A percentile compares a stretch with the other conserved stretches of the same genome.
These are phyloP conservation scores for Zaprionus tsacasi DNA, from an alignment of 1,140 invertebrate genomes.

Conservation along the genomic window DNA sequence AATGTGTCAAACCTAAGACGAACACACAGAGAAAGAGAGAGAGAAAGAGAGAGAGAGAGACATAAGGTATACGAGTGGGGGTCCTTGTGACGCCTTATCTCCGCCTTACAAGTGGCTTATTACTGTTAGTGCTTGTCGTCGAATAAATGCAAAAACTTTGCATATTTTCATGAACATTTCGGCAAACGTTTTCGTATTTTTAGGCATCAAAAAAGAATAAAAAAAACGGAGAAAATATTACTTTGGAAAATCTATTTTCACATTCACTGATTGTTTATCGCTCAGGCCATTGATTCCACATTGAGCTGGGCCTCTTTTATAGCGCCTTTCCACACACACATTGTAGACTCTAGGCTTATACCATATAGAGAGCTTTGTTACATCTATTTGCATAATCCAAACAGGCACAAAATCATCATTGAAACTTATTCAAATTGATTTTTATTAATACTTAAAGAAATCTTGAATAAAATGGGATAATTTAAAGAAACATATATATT, in stretches of 20 bases:
- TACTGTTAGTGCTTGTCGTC: conserved; percentile 73
- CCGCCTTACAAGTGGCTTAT: conserved; percentile 79
- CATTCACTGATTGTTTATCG: conserved; percentile 66
- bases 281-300: conserved; percentile 63
- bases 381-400: conserved; percentile 58
- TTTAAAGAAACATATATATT: background rate
- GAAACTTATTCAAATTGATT: conserved; percentile 55
- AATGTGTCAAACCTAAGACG: conserved; percentile 65
- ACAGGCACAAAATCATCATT: conserved; percentile 16
- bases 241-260: conserved; percentile 72
- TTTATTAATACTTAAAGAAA: conserved; percentile 52
- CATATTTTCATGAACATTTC: conserved; percentile 62
- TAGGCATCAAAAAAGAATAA: conserved; percentile 34
- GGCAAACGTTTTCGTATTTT: conserved; percentile 30
- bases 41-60: background rate
- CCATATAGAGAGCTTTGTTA: conserved; percentile 1
- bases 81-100: conserved; percentile 29
- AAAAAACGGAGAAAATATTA: conserved; percentile 61
- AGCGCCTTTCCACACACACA: conserved; percentile 21
- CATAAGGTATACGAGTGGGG: background rate
- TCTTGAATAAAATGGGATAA: background rate
- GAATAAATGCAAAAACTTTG: conserved; percentile 63
- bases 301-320: conserved; percentile 40
- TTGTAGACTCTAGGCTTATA: background rate
- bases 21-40: background rate